phyloP scores from a whole-genome alignment of 1,140 invertebrate species.

The Nymphalis io region DNA sequence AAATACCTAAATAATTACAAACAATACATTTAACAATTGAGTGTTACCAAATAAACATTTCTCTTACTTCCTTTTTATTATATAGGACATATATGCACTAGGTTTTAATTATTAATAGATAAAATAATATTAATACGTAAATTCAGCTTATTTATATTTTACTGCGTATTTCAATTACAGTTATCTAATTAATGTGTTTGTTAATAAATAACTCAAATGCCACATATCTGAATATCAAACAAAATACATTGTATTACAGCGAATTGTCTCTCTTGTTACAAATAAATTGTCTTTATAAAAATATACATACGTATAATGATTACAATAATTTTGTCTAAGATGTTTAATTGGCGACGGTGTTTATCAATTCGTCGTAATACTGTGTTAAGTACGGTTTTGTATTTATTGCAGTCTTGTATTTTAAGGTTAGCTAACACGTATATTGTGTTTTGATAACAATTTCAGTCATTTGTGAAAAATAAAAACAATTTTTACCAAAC shows the following conservation, averaged over 20 bases:
- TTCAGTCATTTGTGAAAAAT: conserved; percentile 78
- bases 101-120: neutral
- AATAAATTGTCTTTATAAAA: neutral
- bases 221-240: conserved; percentile 14
- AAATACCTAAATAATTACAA: neutral
- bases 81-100: neutral
- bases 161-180: neutral
- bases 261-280: neutral
- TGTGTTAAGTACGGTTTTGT: conserved; percentile 44
- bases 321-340: neutral
- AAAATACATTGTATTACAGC: neutral
- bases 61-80: neutral
- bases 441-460: conserved; percentile 79
- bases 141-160: neutral
- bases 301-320: too few species aligned
- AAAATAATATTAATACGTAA: neutral
- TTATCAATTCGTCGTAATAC: conserved; percentile 36
- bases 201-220: neutral
- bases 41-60: conserved; percentile 3
- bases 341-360: neutral
- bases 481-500: conserved; percentile 77
- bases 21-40: neutral
- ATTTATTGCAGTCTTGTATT: conserved; percentile 74
- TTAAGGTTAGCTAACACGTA: conserved; percentile 76
- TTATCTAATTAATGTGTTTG: neutral